Base-by-base conservation (phyloP, 2,113 vertebrate genomes). In the Nesogale talazaci region DNA sequence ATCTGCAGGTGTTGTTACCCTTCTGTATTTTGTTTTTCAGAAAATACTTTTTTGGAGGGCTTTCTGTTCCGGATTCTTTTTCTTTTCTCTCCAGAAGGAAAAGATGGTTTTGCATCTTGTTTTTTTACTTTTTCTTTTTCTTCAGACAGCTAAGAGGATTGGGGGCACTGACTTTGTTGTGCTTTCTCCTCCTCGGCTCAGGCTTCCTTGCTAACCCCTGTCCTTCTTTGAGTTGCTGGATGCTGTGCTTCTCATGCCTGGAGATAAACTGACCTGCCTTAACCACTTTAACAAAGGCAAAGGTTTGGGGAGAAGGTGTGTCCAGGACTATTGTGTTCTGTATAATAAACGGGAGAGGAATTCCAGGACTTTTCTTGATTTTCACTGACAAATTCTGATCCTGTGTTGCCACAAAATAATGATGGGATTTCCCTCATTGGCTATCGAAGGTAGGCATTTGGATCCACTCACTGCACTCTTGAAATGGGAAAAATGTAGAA, bases 291-390 rank as follows among this genome's bases (percentile, higher is more conserved):
- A 99, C 98, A 27, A 98, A 98, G 56, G 98, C 97, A 25, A 99
- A 63, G 17, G 99, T 99, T 93, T 96, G 97, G 70, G 97, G 97
- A 88, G 98, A 98, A 90, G 99, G 99, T 96, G 99, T 99, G 97
- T 99, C 99, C 89, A 99, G 94, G 93, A 99, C 99, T 4, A 99
- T 99, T 79, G 99, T 99, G 98, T 99, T 99, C 95, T 99, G 98
- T 97, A 99, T 98, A 96, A 99, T 99, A 97, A 99, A 99, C 83
- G 99, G 97, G 77, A 99, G 98, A 90, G 99, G 99, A 89, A 99
- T 86, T 0, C 99, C 99, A 0, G 99, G 98, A 59, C 97, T 98
- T 92, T 98, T 99, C 97, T 99, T 99, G 79, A n/a, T n/a, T n/a
- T n/a, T n/a, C n/a, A n/a, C n/a, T n/a, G n/a, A n/a, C n/a, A n/a